Evolutionary conservation across 2,797 vertebrate genomes (phyloP).

Genomic region (Pampus argenteus): DNA sequence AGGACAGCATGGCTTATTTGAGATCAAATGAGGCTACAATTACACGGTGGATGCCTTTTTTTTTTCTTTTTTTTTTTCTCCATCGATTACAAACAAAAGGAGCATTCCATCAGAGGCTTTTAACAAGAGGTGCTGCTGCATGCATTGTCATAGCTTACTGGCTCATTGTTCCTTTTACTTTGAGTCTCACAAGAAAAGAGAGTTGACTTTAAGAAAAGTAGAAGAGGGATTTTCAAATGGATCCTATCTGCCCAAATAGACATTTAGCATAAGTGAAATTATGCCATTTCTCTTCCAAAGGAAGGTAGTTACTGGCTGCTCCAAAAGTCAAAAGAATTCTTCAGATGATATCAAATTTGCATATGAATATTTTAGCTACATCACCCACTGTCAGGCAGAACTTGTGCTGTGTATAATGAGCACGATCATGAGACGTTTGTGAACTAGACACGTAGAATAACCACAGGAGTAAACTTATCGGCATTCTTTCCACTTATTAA

Average conservation of each 20-base stretch:
- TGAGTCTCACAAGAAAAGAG: conserved; percentile 19
- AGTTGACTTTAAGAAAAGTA: conserved; percentile 5
- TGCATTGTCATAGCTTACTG: conserved; percentile 9
- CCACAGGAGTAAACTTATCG: background rate
- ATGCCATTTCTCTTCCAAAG: background rate
- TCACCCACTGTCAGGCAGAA: background rate
- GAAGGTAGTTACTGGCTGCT: conserved; percentile 16
- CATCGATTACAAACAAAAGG: conserved; percentile 77
- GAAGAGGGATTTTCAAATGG: conserved; percentile 21
- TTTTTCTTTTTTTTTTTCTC: no score
- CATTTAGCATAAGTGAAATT: conserved; percentile 31
- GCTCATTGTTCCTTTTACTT: conserved; percentile 31
- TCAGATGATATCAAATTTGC: conserved; percentile 27
- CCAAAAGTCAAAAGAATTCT: conserved; percentile 6
- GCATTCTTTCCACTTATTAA: background rate
- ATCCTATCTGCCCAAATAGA: conserved; percentile 21
- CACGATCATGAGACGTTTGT: background rate
- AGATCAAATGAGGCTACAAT: conserved; percentile 79
- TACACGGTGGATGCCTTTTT: conserved; percentile 74
- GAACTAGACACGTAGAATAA: conserved; percentile 1
- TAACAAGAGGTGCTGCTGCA: conserved; percentile 49
- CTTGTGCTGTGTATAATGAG: conserved; percentile 6
- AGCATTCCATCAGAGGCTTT: conserved; percentile 72
- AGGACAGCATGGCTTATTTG: conserved; percentile 72
- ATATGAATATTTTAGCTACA: conserved; percentile 35